Evolutionary conservation across 2,888 invertebrate species (phyloP).

Genomic region (Andrena bucephala): DNA sequence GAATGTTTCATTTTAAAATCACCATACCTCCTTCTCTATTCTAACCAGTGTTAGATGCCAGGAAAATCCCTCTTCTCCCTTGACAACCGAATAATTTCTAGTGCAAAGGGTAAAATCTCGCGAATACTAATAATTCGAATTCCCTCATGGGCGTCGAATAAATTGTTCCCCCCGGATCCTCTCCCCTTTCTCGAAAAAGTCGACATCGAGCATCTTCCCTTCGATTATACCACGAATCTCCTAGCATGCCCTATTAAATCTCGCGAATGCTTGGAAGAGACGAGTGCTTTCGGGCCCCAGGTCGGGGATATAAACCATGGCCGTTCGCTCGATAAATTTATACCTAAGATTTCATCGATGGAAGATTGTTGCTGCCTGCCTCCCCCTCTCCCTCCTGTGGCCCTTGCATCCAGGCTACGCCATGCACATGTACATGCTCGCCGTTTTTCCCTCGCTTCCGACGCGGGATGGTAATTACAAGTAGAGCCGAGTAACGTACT

Average conservation of each 20-base stretch:
- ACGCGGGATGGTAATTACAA: slow-evolving; percentile 69
- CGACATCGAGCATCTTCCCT: background rate
- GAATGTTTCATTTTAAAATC: no score
- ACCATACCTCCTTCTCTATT: no score
- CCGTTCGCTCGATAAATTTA: slow-evolving; percentile 37
- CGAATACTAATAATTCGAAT: no score
- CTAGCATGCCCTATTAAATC: slow-evolving; percentile 2
- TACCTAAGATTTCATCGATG: slow-evolving; percentile 19
- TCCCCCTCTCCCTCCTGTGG: background rate
- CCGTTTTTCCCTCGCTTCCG: slow-evolving; percentile 58
- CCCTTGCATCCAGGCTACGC: slow-evolving; percentile 2
- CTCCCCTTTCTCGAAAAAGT: background rate
- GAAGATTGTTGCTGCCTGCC: slow-evolving; percentile 32
- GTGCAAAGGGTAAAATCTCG: no score
- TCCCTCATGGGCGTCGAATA: background rate
- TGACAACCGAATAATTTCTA: no score
- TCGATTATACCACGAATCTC: background rate
- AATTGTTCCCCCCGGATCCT: background rate
- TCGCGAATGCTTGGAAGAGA: background rate
- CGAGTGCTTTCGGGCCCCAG: background rate
- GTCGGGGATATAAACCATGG: background rate
- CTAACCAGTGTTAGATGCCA: no score
- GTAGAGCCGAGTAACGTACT: slow-evolving; percentile 59
- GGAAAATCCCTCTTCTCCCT: no score
- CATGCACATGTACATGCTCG: slow-evolving; percentile 39